Evolutionary conservation across 2,888 invertebrate species (phyloP).

Genomic region (Tridacna crocea): DNA sequence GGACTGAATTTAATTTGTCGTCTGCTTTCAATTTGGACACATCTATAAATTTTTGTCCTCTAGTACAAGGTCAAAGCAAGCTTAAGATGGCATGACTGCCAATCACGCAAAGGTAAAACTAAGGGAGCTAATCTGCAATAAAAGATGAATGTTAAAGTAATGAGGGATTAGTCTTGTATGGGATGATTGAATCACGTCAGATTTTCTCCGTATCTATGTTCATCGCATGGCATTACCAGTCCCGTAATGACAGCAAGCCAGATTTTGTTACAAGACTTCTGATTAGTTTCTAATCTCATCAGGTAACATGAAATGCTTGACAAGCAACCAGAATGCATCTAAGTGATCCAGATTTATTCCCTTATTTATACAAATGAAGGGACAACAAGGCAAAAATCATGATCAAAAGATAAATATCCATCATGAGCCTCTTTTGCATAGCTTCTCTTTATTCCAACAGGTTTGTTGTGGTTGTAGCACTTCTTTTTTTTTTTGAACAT

Average conservation of each 20-base stretch:
- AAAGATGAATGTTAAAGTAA: constrained; percentile 58
- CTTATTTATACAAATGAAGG: constrained; percentile 10
- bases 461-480: no score
- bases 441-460: no score
- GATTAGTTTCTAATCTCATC: constrained; percentile 58
- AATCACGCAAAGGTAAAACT: not conserved
- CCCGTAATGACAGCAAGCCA: constrained; percentile 37
- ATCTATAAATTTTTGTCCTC: not conserved
- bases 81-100: not conserved
- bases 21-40: no score
- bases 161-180: constrained; percentile 47
- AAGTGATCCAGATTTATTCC: constrained; percentile 39
- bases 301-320: constrained; percentile 62
- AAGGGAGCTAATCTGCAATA: constrained; percentile 49
- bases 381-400: not conserved
- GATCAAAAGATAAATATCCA: not conserved
- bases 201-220: constrained; percentile 60
- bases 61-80: not conserved
- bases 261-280: constrained; percentile 23
- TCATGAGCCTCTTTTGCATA: no score
- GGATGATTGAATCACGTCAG: constrained; percentile 53
- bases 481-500: no score
- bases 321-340: constrained; percentile 55
- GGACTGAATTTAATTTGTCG: no score
- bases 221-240: constrained; percentile 45